Evolutionary conservation across 2,113 vertebrate genomes (phyloP).

Genomic region (Nycticorax nycticorax): DNA sequence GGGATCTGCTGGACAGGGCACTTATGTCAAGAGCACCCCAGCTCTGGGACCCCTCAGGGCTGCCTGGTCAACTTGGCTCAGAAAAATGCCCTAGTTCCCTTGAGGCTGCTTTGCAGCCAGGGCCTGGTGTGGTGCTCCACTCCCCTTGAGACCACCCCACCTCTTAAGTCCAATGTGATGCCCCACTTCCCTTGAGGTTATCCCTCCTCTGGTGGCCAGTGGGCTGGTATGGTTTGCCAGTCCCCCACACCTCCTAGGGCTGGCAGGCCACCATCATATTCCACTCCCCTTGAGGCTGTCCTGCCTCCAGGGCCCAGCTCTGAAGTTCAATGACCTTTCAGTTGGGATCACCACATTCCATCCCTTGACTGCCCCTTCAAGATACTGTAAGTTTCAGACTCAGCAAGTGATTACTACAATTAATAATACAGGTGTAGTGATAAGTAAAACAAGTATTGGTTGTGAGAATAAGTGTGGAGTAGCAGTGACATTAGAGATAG

Average conservation of each 20-base stretch:
- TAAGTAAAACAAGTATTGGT: background rate
- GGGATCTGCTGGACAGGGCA: background rate
- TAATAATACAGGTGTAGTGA: background rate
- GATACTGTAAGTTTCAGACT: background rate
- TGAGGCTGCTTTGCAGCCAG: background rate
- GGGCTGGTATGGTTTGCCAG: background rate
- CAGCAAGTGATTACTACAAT: background rate
- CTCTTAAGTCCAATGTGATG: background rate
- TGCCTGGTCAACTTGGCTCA: background rate
- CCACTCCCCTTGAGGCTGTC: background rate
- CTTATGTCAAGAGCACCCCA: background rate
- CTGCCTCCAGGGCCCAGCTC: background rate
- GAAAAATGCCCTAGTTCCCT: background rate
- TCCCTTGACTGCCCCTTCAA: background rate
- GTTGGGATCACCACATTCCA: background rate
- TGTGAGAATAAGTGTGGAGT: background rate
- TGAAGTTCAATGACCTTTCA: background rate
- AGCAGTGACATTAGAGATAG: background rate
- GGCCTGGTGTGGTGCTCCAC: background rate
- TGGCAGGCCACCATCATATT: background rate
- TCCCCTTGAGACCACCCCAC: background rate
- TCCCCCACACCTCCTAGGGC: background rate
- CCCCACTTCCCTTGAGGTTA: background rate
- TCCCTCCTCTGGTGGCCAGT: background rate
- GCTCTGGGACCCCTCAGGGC: background rate